Base-by-base conservation (phyloP, 1,140 invertebrate genomes). In the Potamilus streckersoni region DNA sequence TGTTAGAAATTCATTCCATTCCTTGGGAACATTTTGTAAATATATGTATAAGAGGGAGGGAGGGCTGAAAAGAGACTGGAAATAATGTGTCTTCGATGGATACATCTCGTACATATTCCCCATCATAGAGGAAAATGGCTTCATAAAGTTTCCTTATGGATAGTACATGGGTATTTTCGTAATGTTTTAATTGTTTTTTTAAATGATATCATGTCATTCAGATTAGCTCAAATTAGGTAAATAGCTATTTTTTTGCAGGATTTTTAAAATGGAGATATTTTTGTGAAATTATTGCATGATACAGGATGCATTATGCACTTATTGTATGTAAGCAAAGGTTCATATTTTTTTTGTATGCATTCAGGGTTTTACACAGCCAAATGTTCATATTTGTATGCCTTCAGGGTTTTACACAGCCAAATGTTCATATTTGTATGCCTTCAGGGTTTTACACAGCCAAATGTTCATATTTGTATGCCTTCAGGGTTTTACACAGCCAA, bases 291-390 rank as follows among this genome's bases (percentile, higher is more conserved):
- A 62, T 62, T 62, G 60, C 19, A 19, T 62, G 19, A 20, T 17
- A 62, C 19, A 62, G 60, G 23, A 23, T n/a, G 23, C 60, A 23
- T 19, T 62, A 23, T n/a, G 19, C 19, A 62, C 23, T n/a, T 23
- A 8, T 4, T 23, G 8, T 19, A 62, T 62, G 6, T 8, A 23
- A 62, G 13, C 19, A 23, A 56, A 27, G 13, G 62, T 61, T 62
- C 62, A 65, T 19, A 61, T 19, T 17, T 19, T 17, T n/a, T 63
- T 27, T 57, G 19, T 65, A 57, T 66, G 70, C 6, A 76, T 78
- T 38, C 64, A 59, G 96, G 96, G 5, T 98, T 96, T 86, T 93
- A 93, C 66, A 98, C 97, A 4, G 93, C 95, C 12, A 98, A 98
- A 90, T n/a, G n/a, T n/a, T n/a, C n/a, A n/a, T n/a, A 61, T 63